Base-by-base conservation (phyloP, 2,797 vertebrate genomes). In the Silurus lanzhouensis region DNA sequence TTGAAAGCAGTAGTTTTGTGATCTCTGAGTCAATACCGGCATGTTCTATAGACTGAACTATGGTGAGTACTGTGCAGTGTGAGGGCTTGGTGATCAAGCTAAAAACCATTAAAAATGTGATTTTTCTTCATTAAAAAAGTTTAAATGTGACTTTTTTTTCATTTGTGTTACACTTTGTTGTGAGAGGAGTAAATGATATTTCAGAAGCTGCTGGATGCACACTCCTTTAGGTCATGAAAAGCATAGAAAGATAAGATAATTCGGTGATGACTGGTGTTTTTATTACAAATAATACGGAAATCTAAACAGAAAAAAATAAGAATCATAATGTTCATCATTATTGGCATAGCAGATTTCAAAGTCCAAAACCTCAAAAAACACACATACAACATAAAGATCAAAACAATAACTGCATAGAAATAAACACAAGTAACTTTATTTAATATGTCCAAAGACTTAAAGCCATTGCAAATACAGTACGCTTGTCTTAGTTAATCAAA, bases 81-180 rank as follows among this genome's bases (percentile, higher is more conserved):
- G 44, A 64, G 78, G 61, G 60, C 44, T 80, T 66, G 48, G 61
- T 64, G 60, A 66, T 64, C 78, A 64, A 48, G 58, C 10, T 27
- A 10, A 27, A 75, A 75, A 72, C 20, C n/a, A 72, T n/a, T 6
- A 27, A 67, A n/a, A 14, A n/a, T 63, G 22, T 27, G 38, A 48
- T 80, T 80, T 64, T 80, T 80, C 44, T 25, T 64, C 15, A 64
- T 48, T 75, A 61, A 81, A 61, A 81, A 81, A 13, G 48, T 2
- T 66, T 20, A 31, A 38, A 57, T 68, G 80, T 57, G 46, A 20
- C 15, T 77, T 17, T 76, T 76, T 25, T 76, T 76, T 17, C 6
- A 25, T 55, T 74, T 27, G 17, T 77, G 55, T 19, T 58, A 31
- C 8, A 44, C 2, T 44, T 44, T 61, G 20, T 79, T 79, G 12